Percentiles rank a stretch among this genome's conserved stretches.
Conservation (phyloP, 2,888 invertebrate genomes). For the Hecatera dysodea region DNA sequence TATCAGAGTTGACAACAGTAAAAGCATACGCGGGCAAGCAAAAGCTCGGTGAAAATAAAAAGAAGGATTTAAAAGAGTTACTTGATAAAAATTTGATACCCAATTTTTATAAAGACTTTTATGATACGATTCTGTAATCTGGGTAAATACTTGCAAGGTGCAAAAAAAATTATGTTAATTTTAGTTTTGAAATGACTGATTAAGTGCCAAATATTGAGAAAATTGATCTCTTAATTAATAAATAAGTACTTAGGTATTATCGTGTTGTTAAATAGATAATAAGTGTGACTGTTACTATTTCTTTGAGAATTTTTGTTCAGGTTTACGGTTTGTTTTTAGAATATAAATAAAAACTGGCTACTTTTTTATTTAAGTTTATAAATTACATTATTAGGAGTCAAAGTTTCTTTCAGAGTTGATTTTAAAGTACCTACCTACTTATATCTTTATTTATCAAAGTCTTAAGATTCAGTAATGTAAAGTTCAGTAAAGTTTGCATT, state of each 20-base stretch:
- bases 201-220: constrained; percentile 13
- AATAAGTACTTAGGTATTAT: too few species aligned
- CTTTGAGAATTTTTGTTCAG: too few species aligned
- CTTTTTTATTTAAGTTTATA: neutral
- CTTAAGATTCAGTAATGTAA: too few species aligned
- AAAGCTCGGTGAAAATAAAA: constrained; percentile 13
- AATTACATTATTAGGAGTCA: neutral
- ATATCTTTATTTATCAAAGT: neutral
- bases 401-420: neutral
- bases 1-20: constrained; percentile 16
- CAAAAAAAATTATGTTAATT: constrained; percentile 6
- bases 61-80: too few species aligned
- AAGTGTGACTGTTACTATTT: too few species aligned
- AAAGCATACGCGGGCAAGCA: constrained; percentile 25
- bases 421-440: too few species aligned
- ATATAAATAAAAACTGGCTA: too few species aligned
- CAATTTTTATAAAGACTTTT: constrained; percentile 24
- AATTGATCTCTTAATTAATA: neutral
- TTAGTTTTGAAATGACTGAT: constrained; percentile 11
- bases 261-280: too few species aligned
- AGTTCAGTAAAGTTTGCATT: too few species aligned
- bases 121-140: constrained; percentile 28
- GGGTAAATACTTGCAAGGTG: constrained; percentile 27
- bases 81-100: too few species aligned
- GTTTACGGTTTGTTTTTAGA: too few species aligned